Evolutionary conservation across 2,113 vertebrate species (phyloP).

Genomic region (Myotis brandtii): DNA sequence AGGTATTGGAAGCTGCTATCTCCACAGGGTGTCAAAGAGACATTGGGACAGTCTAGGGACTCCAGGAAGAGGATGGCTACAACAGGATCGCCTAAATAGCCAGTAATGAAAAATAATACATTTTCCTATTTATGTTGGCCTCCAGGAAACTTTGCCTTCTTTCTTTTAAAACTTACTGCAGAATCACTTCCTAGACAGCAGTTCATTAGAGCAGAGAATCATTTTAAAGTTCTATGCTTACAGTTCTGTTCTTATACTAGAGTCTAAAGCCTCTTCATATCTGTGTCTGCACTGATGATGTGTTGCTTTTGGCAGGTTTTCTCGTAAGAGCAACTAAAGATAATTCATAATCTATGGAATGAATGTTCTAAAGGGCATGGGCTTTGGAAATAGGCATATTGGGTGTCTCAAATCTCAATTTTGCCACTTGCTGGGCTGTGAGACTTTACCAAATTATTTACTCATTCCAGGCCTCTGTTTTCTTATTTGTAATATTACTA

Average conservation of each 20-base stretch:
- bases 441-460: slow-evolving; percentile 16
- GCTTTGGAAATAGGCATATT: slow-evolving; percentile 22
- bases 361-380: not conserved
- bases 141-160: slow-evolving; percentile 31
- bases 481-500: not conserved
- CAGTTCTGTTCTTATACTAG: not conserved
- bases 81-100: slow-evolving; percentile 14
- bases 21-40: slow-evolving; percentile 35
- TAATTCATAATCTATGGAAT: slow-evolving; percentile 43
- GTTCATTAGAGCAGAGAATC: slow-evolving; percentile 40
- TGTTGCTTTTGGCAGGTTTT: slow-evolving; percentile 29
- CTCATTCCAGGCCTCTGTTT: not conserved
- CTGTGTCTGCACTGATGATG: not conserved
- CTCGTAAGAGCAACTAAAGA: slow-evolving; percentile 9
- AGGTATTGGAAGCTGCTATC: not conserved
- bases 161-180: slow-evolving; percentile 44
- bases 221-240: slow-evolving; percentile 53
- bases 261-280: not conserved
- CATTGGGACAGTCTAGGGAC: not conserved
- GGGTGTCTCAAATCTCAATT: not conserved
- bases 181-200: slow-evolving; percentile 19
- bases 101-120: not conserved
- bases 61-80: not conserved
- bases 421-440: slow-evolving; percentile 11
- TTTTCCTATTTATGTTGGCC: slow-evolving; percentile 29